Percentiles rank a stretch among this genome's conserved stretches.
These are phyloP conservation scores for Rhaphigaster nebulosa DNA, from an alignment of 2,888 invertebrate species.

Conservation along the genomic window DNA sequence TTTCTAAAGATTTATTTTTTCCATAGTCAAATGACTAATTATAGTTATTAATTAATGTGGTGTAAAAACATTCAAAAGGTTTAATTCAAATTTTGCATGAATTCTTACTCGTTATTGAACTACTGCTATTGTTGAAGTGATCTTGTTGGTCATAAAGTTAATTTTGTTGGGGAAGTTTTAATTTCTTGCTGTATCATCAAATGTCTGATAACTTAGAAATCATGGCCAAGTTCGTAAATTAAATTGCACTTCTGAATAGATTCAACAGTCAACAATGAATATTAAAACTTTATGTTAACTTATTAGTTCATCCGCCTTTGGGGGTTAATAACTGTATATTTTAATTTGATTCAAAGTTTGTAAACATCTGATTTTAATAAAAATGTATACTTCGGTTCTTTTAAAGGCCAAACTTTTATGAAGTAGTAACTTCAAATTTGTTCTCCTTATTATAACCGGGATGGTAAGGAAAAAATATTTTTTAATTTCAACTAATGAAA, in stretches of 20 bases:
- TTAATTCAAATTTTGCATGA: neutral
- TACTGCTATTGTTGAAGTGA: neutral
- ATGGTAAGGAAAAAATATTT: neutral
- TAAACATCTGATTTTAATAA: neutral
- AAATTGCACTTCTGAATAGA: neutral
- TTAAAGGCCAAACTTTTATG: neutral
- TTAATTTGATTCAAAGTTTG: neutral
- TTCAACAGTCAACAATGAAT: neutral
- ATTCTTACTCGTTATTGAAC: neutral
- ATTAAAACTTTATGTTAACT: constrained; percentile 23
- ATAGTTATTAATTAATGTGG: no score
- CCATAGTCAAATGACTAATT: no score
- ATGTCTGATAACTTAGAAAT: neutral
- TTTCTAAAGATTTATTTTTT: no score
- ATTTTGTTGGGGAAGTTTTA: neutral
- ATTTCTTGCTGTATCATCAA: neutral
- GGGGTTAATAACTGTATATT: constrained; percentile 4
- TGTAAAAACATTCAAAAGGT: no score
- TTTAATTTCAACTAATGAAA: neutral
- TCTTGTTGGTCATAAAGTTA: neutral
- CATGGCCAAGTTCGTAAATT: neutral
- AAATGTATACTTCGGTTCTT: neutral
- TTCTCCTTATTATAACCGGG: neutral
- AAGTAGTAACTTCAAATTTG: neutral
- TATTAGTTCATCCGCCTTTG: neutral